Conservation (phyloP, 2,113 vertebrate species). For the Cyrtonyx montezumae region DNA sequence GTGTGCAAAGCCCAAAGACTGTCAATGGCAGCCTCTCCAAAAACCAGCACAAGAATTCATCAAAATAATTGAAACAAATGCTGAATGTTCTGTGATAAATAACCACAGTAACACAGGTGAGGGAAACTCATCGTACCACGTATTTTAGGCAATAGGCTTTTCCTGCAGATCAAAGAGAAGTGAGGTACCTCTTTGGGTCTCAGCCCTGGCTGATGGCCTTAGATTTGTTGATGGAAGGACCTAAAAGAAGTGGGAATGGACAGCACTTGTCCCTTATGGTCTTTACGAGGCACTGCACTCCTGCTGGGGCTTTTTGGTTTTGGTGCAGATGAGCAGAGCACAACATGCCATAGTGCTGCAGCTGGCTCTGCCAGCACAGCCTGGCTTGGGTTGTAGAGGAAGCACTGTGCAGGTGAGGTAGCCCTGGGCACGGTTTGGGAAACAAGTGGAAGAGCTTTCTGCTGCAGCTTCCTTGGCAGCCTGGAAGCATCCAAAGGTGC, state of each 20-base stretch:
- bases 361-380: fast-evolving
- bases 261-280: neutral
- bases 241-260: fast-evolving
- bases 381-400: neutral
- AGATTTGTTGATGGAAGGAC: neutral
- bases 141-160: neutral
- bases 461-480: neutral
- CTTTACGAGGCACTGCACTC: neutral
- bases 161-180: neutral
- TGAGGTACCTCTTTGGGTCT: neutral
- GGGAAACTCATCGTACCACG: fast-evolving
- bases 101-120: neutral
- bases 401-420: neutral
- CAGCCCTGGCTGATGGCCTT: neutral
- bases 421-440: neutral
- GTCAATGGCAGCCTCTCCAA: neutral
- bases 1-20: neutral
- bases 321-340: neutral
- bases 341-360: fast-evolving
- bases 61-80: neutral
- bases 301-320: neutral
- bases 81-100: neutral
- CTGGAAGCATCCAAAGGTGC: neutral
- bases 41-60: neutral
- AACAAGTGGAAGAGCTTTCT: neutral